Evolutionary conservation across 2,888 invertebrate genomes (phyloP), one percentile per base, ranked within the genome.

Genomic region (Tenthredo scrophulariae): DNA sequence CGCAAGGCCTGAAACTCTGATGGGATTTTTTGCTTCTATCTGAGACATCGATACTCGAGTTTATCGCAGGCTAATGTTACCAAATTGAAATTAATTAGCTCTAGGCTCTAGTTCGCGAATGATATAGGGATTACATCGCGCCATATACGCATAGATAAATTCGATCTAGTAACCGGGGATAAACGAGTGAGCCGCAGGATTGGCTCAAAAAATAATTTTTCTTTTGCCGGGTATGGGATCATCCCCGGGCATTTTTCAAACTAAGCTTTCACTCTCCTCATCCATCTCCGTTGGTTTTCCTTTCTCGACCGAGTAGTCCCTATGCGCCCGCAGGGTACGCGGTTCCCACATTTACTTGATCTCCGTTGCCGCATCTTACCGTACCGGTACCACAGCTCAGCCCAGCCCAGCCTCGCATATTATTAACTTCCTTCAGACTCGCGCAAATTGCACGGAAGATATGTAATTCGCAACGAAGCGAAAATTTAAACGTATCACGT

Each of bases 201-300:
- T 46, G 87, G 88, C 89, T 89, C 88, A 88, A 88, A 88, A 89
- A 88, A 90, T 89, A 89, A 91, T 91, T 90, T 90, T 89, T 91
- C 90, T 90, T 87, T 85, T 84, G 54, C 84, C 29, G 29, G 86
- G 88, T 88, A 87, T 86, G 87, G 90, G 90, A 89, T 91, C 89
- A 91, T 90, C 90, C 89, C 86, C 89, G 86, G 87, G 87, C 90
- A 91, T 91, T 91, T 91, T 89, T 91, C 91, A 91, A 90, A 88
- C 89, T 89, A 91, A 91, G 91, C 91, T 90, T 89, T 88, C 86
- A 87, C 86, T 87, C 83, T 83, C 83, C 22, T 46, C 83, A 67
- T 83, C 86, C 86, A 87, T 86, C 86, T 84, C 84, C 86, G 85
- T 79, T 87, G 84, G 85, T 83, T 86, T 83, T 85, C 75, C 67